phyloP scores from a whole-genome alignment of 2,113 vertebrate species.

The Macheiramphus alcinus region DNA sequence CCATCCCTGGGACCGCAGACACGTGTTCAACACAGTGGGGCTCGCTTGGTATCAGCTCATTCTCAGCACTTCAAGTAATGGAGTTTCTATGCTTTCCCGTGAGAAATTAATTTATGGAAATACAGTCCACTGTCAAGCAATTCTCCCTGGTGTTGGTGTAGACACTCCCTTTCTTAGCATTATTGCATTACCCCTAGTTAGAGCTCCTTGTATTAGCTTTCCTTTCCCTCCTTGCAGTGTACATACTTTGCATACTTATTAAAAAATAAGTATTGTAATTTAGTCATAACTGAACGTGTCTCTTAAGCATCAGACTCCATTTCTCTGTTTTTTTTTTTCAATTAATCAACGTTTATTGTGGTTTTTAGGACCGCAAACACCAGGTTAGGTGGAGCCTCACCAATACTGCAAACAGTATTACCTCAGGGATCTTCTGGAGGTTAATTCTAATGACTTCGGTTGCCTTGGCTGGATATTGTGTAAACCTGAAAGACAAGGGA shows the following conservation, averaged over 20 bases:
- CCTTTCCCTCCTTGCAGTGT: neutral
- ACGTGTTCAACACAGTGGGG: accelerated
- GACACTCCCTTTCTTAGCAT: neutral
- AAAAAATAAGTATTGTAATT: neutral
- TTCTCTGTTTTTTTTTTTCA: neutral
- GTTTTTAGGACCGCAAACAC: neutral
- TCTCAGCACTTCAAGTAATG: neutral
- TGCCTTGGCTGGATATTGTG: neutral
- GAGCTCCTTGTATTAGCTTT: neutral
- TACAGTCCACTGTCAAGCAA: neutral
- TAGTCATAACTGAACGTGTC: neutral
- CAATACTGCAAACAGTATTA: neutral
- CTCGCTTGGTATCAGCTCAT: neutral
- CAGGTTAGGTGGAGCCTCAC: neutral
- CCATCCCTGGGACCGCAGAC: neutral
- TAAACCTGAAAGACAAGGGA: neutral
- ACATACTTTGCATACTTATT: neutral
- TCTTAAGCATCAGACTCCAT: neutral
- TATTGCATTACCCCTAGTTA: neutral
- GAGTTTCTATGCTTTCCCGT: neutral
- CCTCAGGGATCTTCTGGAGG: neutral
- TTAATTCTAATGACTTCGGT: neutral
- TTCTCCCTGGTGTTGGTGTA: neutral
- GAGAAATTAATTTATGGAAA: neutral
- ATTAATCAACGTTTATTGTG: neutral